Evolutionary conservation across 2,797 vertebrate species (phyloP).

Genomic region (Nothura maculosa): DNA sequence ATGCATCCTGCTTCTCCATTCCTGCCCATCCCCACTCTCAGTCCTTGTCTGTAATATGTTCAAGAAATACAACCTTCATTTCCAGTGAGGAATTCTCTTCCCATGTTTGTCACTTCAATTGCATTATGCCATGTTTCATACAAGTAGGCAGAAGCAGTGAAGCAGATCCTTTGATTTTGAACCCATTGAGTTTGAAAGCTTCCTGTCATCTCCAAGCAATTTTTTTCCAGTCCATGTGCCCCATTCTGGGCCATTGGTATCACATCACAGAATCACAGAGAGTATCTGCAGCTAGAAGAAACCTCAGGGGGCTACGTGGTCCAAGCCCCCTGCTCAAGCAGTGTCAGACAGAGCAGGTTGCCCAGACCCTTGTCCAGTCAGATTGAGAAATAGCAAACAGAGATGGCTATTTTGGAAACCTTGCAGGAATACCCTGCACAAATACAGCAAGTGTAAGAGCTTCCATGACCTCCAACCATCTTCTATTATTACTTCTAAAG

Average conservation of each 20-base stretch:
- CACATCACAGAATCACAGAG: background rate
- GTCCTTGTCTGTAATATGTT: background rate
- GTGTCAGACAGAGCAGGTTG: background rate
- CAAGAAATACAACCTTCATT: background rate
- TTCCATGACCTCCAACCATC: background rate
- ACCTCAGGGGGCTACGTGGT: background rate
- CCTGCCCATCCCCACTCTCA: background rate
- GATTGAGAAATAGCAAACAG: background rate
- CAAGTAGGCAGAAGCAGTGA: background rate
- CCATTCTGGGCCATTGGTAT: background rate
- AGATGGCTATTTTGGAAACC: background rate
- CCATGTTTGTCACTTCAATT: background rate
- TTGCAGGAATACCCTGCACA: background rate
- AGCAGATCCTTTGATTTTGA: background rate
- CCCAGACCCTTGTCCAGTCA: background rate
- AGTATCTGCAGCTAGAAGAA: background rate
- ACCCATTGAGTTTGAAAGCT: background rate
- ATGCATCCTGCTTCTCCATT: background rate
- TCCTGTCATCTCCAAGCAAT: background rate
- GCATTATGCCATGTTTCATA: background rate
- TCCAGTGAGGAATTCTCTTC: background rate
- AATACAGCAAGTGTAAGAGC: background rate
- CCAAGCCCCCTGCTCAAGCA: background rate
- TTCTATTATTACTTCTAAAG: slow-evolving; percentile 1
- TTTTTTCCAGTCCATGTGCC: background rate